Percentiles rank a stretch among this genome's conserved stretches.
phyloP scores from a whole-genome alignment of 2,113 vertebrate species.

The Bombycilla garrulus region DNA sequence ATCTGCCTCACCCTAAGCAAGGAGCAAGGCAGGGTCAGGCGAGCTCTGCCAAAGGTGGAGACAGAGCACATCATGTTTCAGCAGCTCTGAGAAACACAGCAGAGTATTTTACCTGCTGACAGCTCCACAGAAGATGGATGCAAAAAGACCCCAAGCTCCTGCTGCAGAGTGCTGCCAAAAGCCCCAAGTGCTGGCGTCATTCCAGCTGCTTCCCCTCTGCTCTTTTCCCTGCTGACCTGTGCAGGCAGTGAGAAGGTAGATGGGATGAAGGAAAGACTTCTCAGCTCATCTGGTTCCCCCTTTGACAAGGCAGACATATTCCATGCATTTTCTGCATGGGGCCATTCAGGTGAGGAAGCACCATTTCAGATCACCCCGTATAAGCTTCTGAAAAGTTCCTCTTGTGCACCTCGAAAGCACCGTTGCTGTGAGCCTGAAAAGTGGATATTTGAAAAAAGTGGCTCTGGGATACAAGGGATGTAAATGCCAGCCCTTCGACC shows the following conservation, averaged over 20 bases:
- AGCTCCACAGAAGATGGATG: not conserved
- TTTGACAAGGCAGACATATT: not conserved
- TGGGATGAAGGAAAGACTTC: not conserved
- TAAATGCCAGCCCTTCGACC: not conserved
- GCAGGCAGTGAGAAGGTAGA: not conserved
- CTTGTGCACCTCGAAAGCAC: not conserved
- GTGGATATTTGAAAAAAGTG: not conserved
- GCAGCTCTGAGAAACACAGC: not conserved
- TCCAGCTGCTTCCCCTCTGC: not conserved
- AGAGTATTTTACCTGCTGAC: conserved; percentile 5
- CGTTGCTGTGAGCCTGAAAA: not conserved
- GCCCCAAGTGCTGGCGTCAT: rapidly evolving
- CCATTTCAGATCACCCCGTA: not conserved
- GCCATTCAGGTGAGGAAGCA: not conserved
- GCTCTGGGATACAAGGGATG: not conserved
- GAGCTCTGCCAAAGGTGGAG: not conserved
- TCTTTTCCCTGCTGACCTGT: not conserved
- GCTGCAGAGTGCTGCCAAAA: not conserved
- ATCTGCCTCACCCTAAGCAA: not conserved
- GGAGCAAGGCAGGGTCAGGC: conserved; percentile 13
- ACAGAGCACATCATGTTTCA: conserved; percentile 2
- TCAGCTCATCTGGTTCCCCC: not conserved
- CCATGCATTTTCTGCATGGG: not conserved
- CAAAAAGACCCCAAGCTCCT: not conserved
- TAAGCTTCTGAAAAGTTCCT: not conserved